Evolutionary conservation across 37 sponge, comb jelly and placozoan species (phyloP).

Genomic region (Cladorhizidae sp.): DNA sequence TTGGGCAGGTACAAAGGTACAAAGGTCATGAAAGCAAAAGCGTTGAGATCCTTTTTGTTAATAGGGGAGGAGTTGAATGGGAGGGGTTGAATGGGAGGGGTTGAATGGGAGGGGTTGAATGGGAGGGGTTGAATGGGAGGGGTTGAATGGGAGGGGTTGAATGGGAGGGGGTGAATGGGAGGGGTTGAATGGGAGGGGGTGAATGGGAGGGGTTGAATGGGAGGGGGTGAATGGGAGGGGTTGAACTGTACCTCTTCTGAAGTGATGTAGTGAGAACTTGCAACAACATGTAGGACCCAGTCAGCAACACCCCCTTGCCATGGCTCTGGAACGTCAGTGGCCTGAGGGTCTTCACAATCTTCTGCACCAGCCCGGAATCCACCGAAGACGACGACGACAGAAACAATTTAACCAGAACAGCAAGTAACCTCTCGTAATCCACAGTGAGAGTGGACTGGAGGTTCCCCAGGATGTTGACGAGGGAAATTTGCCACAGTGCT

Average conservation of each 20-base stretch:
- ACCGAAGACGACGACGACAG: background rate
- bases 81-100: too few species aligned
- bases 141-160: too few species aligned
- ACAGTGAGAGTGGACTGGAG: background rate
- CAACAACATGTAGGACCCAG: conserved; percentile 17
- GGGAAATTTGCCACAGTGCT: conserved; percentile 4
- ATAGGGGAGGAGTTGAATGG: too few species aligned
- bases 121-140: too few species aligned
- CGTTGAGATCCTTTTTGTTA: too few species aligned
- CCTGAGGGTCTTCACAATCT: background rate
- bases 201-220: too few species aligned
- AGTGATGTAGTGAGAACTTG: conserved; percentile 10
- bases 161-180: too few species aligned
- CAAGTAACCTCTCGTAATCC: conserved; percentile 13
- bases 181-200: too few species aligned
- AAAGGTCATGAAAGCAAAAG: too few species aligned
- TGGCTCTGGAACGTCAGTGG: background rate
- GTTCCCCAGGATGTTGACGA: background rate
- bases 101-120: too few species aligned
- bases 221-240: too few species aligned
- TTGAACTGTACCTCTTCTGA: conserved; percentile 2
- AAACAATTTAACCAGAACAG: conserved; percentile 25
- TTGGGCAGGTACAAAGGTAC: too few species aligned
- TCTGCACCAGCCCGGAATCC: background rate
- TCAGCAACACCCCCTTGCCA: background rate